Evolutionary conservation across 2,888 invertebrate genomes (phyloP), one percentile per base, ranked within the genome.

Genomic region (Torymus texanus): DNA sequence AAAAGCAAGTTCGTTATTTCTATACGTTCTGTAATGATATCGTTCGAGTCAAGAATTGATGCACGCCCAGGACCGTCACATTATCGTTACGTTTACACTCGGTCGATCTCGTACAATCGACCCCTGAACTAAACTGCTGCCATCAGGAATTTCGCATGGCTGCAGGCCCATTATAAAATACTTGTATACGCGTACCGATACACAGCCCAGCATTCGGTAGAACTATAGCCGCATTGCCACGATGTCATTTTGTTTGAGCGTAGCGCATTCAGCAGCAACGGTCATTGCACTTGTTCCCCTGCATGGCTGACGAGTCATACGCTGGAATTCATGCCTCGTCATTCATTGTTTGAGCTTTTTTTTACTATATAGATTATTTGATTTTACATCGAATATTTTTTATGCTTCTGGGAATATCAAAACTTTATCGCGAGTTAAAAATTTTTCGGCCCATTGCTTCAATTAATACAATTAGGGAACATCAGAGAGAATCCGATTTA

Each of bases 61-160:
- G 87, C 29, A 29, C 85, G 82, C 82, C 84, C 83, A 83, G 83
- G 84, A 61, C 83, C 85, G 85, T 85, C 84, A 84, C 86, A 88
- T 88, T 89, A 89, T 89, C 88, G 88, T 88, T 87, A 88, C 86
- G 88, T 88, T 90, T 85, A 88, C 89, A 88, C 88, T 88, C 85
- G 88, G 87, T 84, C 87, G 86, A 85, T 83, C 86, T 83, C 63
- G 59, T 29, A 78, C 75, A 78, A 80, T 77, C 74, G 80, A 41
- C 58, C 58, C 55, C 62, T 51, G 56, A 29, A 29, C 29, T 63
- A 73, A 73, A 73, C 62, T 50, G 75, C 59, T n/a, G 58, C n/a
- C 62, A 50, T 16, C 71, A 75, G 79, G 75, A 79, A 80, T 77
- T 75, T 77, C 80, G 75, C 71, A 56, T 78, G 61, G 65, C 66